Evolutionary conservation across 2,797 vertebrate genomes (phyloP), one percentile per base, ranked within the genome.

Genomic region (Sorex maritimensis): DNA sequence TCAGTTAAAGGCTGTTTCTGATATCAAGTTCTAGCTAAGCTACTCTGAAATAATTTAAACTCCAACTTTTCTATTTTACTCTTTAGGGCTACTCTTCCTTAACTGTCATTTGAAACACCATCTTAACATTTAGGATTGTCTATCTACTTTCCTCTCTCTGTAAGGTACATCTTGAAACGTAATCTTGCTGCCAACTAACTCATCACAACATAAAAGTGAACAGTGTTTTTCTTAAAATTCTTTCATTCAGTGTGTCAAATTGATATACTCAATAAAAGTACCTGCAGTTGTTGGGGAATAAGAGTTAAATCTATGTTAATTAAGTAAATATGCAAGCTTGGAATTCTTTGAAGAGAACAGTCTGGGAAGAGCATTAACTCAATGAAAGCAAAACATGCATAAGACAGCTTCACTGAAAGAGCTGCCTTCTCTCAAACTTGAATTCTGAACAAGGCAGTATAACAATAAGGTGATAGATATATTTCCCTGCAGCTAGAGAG

Each of bases 1-100:
- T 96, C 84, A 95, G 97, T 97, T 97, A 98, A 97, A 98, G 98
- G 97, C 97, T 97, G 97, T 93, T 97, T 98, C 98, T 98, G 97
- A 97, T 97, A 98, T 97, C 97, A 97, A 95, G 97, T 90, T 58
- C 72, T 86, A 88, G 97, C 95, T 92, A 82, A 96, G 82, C 81
- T 96, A 95, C 90, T 80, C 94, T 61, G 96, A 97, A 97, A 95
- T 96, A 95, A 94, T 95, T 96, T 87, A 96, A 97, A 96, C 91
- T 94, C 93, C 92, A 96, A 95, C 95, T 96, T 97, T 95, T 96
- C 92, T 86, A 55, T 92, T 95, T 96, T 90, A 96, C 95, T 95
- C 96, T 97, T 95, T 86, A 78, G 24, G 90, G 58, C 38, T 24
- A 72, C 58, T 58, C 13, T 91, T 13, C 58, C 34, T 94, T 90